Percentiles rank a stretch among this genome's conserved stretches.
Conservation (phyloP, 2,113 vertebrate genomes). For the Halichoerus grypus region DNA sequence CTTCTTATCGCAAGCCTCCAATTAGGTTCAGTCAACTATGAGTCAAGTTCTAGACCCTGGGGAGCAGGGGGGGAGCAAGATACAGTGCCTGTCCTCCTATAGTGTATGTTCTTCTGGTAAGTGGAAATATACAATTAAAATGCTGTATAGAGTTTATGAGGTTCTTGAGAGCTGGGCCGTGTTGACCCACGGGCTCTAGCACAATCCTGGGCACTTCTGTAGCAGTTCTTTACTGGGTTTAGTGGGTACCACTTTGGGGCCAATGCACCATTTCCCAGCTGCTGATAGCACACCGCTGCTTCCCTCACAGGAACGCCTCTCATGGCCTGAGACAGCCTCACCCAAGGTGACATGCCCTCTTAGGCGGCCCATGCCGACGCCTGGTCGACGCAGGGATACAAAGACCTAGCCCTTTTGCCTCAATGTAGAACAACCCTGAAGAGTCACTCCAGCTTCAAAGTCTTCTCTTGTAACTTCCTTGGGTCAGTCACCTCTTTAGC, state of each 20-base stretch:
- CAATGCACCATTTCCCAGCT: background rate
- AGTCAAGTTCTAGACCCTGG: background rate
- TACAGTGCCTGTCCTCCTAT: background rate
- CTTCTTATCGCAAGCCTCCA: background rate
- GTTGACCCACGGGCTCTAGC: background rate
- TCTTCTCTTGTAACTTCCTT: background rate
- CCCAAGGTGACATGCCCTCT: background rate
- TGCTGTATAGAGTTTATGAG: background rate
- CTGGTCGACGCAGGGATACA: too few relatives aligned
- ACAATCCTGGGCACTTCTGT: background rate
- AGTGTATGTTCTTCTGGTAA: background rate
- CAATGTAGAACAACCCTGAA: background rate
- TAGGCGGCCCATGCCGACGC: too few relatives aligned
- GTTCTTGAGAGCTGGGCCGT: background rate
- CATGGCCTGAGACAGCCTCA: background rate
- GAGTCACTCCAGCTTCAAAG: background rate
- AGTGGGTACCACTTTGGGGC: background rate
- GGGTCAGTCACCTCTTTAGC: background rate
- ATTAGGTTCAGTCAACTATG: background rate
- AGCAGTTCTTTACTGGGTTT: background rate
- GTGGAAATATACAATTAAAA: background rate
- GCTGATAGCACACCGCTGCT: background rate
- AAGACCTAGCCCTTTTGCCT: background rate
- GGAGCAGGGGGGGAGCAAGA: background rate
- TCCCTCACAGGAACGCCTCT: background rate